Conservation (phyloP, 1,140 invertebrate genomes). For the Drosophila arawakana region DNA sequence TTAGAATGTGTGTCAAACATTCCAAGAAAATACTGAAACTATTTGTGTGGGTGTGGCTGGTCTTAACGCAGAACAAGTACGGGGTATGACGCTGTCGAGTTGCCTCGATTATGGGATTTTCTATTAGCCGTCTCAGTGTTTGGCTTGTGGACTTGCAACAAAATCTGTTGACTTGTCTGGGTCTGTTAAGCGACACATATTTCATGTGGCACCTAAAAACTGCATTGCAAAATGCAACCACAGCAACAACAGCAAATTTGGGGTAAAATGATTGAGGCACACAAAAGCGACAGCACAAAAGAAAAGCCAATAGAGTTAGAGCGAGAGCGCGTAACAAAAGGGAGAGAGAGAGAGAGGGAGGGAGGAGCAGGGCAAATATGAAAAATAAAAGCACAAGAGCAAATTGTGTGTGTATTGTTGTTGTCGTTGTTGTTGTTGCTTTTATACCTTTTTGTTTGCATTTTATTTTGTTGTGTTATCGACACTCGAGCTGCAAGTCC, state of each 20-base stretch:
- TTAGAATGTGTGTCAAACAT: too few relatives aligned
- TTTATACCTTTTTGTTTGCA: conserved; percentile 16
- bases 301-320: conserved; percentile 53
- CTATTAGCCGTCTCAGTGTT: too few relatives aligned
- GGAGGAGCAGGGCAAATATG: conserved; percentile 44
- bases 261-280: conserved; percentile 75
- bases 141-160: conserved; percentile 9
- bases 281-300: conserved; percentile 49
- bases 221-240: conserved; percentile 44
- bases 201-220: conserved; percentile 64
- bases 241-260: conserved; percentile 51
- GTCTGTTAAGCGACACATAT: conserved; percentile 49
- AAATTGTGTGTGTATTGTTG: conserved; percentile 41
- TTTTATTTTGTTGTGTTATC: conserved; percentile 64
- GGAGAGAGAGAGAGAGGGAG: conserved; percentile 20
- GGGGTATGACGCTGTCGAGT: conserved; percentile 14
- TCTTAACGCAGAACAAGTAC: too few relatives aligned
- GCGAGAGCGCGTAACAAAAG: conserved; percentile 14
- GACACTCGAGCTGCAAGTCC: conserved; percentile 60
- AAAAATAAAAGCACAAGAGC: conserved; percentile 57
- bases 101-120: background rate
- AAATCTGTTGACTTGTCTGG: conserved; percentile 1
- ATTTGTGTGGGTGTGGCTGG: conserved; percentile 22
- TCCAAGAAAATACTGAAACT: too few relatives aligned
- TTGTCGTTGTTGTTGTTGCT: background rate